Evolutionary conservation across 2,797 vertebrate species (phyloP).

Genomic region (Lagorchestes hirsutus): DNA sequence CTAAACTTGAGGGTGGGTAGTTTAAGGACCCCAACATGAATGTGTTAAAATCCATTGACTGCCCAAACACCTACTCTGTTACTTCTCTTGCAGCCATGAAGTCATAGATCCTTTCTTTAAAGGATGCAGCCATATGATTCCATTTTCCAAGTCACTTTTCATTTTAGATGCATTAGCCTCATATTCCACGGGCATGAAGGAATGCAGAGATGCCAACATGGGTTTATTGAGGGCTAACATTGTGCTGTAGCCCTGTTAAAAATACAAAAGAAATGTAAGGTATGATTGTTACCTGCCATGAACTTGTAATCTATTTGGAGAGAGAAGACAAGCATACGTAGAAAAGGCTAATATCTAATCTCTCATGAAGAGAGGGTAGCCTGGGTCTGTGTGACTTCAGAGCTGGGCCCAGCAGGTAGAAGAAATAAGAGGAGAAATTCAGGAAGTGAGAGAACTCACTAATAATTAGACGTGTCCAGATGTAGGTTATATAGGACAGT

Average conservation of each 20-base stretch:
- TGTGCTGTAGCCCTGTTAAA: neutral
- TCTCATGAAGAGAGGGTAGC: neutral
- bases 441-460: neutral
- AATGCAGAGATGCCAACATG: neutral
- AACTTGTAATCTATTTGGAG: neutral
- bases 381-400: neutral
- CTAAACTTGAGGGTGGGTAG: neutral
- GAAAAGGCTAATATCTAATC: neutral
- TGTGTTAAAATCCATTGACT: neutral
- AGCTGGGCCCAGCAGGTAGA: neutral
- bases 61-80: neutral
- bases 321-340: neutral
- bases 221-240: neutral
- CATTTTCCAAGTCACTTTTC: neutral
- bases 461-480: neutral
- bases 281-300: neutral
- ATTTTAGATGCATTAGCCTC: neutral
- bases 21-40: neutral
- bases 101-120: neutral
- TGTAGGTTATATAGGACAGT: neutral
- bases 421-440: neutral
- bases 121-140: neutral
- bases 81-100: neutral
- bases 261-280: neutral
- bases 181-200: neutral